A percentile compares a stretch with the other conserved stretches of the same genome.
These are phyloP conservation scores for Xenops minutus DNA, from an alignment of 2,797 vertebrate genomes.

Conservation along the genomic window DNA sequence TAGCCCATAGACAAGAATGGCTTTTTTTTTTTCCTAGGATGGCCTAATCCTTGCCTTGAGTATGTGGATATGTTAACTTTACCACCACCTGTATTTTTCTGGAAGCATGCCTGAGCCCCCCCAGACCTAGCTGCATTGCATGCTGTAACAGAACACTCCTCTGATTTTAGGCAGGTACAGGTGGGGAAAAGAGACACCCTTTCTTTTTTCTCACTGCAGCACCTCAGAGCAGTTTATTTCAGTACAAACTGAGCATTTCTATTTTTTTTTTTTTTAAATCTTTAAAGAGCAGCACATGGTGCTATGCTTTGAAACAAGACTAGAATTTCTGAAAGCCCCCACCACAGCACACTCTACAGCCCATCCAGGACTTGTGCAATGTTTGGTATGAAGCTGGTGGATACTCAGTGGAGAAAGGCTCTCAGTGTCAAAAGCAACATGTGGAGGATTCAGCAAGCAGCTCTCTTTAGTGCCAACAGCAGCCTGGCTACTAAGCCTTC, in stretches of 20 bases:
- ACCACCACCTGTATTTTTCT: not conserved
- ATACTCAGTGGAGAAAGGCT: not conserved
- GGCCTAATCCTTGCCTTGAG: not conserved
- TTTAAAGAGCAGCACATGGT: not conserved
- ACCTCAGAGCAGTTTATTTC: not conserved
- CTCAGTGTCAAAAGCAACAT: not conserved
- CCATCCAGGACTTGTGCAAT: not conserved
- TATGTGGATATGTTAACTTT: not conserved
- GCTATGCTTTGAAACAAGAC: not conserved
- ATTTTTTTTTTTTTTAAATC: not conserved
- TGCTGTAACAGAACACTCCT: not conserved
- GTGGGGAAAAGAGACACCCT: not conserved
- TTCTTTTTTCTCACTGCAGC: not conserved
- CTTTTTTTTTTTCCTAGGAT: not conserved
- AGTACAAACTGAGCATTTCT: not conserved
- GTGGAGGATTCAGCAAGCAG: not conserved
- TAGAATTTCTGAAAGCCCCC: not conserved
- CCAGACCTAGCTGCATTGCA: not conserved
- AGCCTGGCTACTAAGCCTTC: slow-evolving; percentile 22
- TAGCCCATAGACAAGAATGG: not conserved
- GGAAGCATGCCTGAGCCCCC: not conserved
- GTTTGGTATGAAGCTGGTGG: not conserved
- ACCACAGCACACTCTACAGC: not conserved
- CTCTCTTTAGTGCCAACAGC: not conserved
- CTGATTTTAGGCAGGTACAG: not conserved